A percentile compares a stretch with the other conserved stretches of the same genome.
phyloP scores from a whole-genome alignment of 2,797 vertebrate species.

The Heliangelus exortis region DNA sequence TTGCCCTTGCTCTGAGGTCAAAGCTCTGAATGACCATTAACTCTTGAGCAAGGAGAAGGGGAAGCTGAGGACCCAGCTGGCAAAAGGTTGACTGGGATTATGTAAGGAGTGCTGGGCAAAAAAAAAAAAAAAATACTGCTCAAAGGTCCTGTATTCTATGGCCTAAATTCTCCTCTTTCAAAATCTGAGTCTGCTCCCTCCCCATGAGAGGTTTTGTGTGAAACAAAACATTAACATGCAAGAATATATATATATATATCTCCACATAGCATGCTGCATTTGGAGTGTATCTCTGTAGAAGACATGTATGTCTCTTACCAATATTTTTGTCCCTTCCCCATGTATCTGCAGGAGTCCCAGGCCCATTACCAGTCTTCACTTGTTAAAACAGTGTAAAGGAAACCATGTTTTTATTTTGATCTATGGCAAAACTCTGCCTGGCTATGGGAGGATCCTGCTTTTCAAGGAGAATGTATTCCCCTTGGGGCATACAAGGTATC shows the following conservation, averaged over 20 bases:
- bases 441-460: not conserved
- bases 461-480: not conserved
- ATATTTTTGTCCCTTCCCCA: not conserved
- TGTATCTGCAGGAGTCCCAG: not conserved
- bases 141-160: not conserved
- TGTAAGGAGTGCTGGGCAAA: not conserved
- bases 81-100: not conserved
- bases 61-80: not conserved
- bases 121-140: accelerated
- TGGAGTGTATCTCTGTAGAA: not conserved
- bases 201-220: not conserved
- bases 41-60: not conserved
- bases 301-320: not conserved
- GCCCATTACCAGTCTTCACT: not conserved
- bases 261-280: not conserved
- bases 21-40: not conserved
- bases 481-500: too few species aligned
- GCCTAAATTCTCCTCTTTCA: not conserved
- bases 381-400: not conserved
- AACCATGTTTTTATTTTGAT: too few species aligned
- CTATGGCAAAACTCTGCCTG: not conserved
- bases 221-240: not conserved
- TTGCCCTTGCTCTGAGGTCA: not conserved
- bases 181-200: not conserved
- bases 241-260: too few species aligned